phyloP scores from a whole-genome alignment of 2,888 invertebrate species.

The Melanchra persicariae region DNA sequence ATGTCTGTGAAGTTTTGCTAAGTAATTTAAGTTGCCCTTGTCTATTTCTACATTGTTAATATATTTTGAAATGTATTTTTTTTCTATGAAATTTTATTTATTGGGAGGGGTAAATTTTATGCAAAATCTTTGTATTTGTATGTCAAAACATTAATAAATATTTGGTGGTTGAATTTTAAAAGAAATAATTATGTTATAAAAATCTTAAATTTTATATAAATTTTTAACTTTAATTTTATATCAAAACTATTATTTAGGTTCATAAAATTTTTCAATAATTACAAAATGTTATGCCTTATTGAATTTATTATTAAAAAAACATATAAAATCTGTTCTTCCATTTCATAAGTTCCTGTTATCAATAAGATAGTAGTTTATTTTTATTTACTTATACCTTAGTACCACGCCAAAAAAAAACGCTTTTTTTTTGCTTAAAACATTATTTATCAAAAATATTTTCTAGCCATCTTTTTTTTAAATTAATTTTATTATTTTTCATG shows the following conservation, averaged over 20 bases:
- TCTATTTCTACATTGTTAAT: constrained; percentile 16
- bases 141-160: constrained; percentile 1
- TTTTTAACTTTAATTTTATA: not conserved
- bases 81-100: constrained; percentile 29
- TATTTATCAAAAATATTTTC: not conserved
- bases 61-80: constrained; percentile 8
- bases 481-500: constrained; percentile 2
- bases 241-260: not conserved
- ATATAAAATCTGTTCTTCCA: constrained; percentile 22
- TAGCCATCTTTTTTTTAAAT: not conserved
- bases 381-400: not conserved
- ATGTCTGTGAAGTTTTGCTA: not conserved
- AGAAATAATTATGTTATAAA: not conserved
- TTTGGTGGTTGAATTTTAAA: constrained; percentile 6
- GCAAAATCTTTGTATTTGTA: constrained; percentile 11
- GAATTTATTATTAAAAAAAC: not conserved
- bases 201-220: not conserved
- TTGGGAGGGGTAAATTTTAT: constrained; percentile 15
- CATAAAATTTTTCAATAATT: not conserved
- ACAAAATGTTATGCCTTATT: not conserved
- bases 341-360: constrained; percentile 52
- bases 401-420: not conserved
- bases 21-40: no score
- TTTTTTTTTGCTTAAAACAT: not conserved
- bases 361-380: constrained; percentile 43